A percentile compares a stretch with the other conserved stretches of the same genome.
Evolutionary conservation across 2,113 vertebrate species (phyloP).

Genomic region (Amphilophus citrinellus): DNA sequence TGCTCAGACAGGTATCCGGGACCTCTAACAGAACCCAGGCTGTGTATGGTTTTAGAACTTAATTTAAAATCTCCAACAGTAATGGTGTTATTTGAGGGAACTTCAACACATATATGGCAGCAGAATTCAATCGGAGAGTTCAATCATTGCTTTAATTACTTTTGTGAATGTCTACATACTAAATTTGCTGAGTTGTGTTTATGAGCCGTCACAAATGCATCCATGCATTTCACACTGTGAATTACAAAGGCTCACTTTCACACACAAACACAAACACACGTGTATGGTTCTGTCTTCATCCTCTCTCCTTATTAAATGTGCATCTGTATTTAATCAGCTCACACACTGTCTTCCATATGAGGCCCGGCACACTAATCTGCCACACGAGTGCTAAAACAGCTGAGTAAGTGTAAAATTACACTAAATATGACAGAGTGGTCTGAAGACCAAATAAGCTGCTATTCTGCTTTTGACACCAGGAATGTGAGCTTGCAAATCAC

Average conservation of each 20-base stretch:
- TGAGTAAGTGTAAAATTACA: conserved; percentile 48
- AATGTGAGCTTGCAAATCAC: neutral
- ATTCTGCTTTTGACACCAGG: neutral
- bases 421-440: conserved; percentile 5
- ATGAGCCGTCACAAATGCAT: neutral
- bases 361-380: conserved; percentile 24
- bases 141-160: neutral
- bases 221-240: neutral
- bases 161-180: neutral
- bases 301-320: conserved; percentile 32
- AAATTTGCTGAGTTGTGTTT: neutral
- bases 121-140: neutral
- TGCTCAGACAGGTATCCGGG: neutral
- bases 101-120: neutral
- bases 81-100: neutral
- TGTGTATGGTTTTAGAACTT: neutral
- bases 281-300: neutral
- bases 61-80: neutral
- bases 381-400: conserved; percentile 22
- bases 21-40: neutral
- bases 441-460: neutral
- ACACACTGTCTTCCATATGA: conserved; percentile 2
- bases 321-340: conserved; percentile 36
- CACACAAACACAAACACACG: neutral
- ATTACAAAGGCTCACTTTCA: conserved; percentile 14